Evolutionary conservation across 2,888 invertebrate genomes (phyloP), one percentile per base, ranked within the genome.

Genomic region (Elmis aenea): DNA sequence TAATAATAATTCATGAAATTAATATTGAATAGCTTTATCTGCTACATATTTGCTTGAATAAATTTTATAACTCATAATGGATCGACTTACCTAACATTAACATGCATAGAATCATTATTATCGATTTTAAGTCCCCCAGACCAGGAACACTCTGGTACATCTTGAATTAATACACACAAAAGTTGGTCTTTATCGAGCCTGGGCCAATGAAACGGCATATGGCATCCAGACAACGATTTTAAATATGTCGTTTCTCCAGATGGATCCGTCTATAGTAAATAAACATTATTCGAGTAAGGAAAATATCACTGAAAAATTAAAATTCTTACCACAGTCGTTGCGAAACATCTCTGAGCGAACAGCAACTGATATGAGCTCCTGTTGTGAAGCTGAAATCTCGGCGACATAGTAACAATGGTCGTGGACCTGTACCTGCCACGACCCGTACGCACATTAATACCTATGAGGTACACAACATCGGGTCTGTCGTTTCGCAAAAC

Each of bases 121-220:
- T 93, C 91, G 36, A 96, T 81, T 33, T 81, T 76, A 59, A 96
- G 87, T 1, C 94, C 94, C 28, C 92, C 92, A 1, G 94, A 94
- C 96, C 96, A 97, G 55, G 75, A 75, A 51, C 85, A 83, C 50
- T 76, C 76, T 0, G 73, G 71, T 3, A 82, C 70, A 51, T 83
- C 82, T 42, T 82, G 72, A 44, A 92, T 74, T 22, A 87, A 78
- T 27, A 93, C 86, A 69, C 94, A 92, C 27, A 97, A 73, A 55
- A 93, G 72, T 58, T 86, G 89, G 56, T 91, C 89, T 49, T 87
- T 83, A 62, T 95, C 95, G 53, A 86, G 77, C 45, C 90, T 79
- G 30, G 94, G 87, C 95, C 97, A 99, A 70, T 99, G 95, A 72
- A 94, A 99, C 10, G 96, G 88, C 69, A 95, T 81, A 64, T 85